Evolutionary conservation across 92 coral and sea anemone species (phyloP), one percentile per base, ranked within the genome.

Genomic region (Epizoanthus illoricatus): DNA sequence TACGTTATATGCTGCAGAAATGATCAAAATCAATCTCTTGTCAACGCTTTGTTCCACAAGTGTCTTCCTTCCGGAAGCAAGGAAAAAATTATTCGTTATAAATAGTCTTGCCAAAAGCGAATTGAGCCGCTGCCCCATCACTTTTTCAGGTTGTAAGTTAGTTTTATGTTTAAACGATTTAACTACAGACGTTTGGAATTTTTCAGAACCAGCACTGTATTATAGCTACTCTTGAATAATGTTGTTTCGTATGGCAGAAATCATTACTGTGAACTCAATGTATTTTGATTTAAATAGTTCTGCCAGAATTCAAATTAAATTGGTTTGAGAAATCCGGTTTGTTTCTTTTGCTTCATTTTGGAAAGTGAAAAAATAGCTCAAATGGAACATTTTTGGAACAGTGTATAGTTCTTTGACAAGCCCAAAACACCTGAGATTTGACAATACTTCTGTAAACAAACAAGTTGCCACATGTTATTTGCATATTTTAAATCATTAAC

Each of bases 381-480:
- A 42, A 72, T 20, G n/a, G 60, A 28, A 28, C 42, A 56, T 23
- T 74, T 54, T 43, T 9, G 41, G 12, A 52, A 74, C 49, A 4
- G 9, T 74, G 36, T 33, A 52, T 12, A 12, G 11, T 74, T 56
- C 7, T 33, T 6, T 55, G 65, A 57, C 60, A 74, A 63, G 52
- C 71, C 82, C 71, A 5, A 9, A 63, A 78, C 82, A 78, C 61
- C 71, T 78, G 82, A 78, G 45, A 39, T 62, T 62, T 78, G 71
- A 40, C 65, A 78, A 78, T 41, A 67, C 19, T 40, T 17, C 39
- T 75, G 63, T 75, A 58, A 58, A 78, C 68, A 74, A 55, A 56
- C 56, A 33, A 17, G 43, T 55, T 74, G 80, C 52, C 68, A 75
- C 80, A 75, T 59, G 80, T 42, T 57, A 60, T 59, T 59, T 60